These are phyloP conservation scores for Rallus crepitans DNA, from an alignment of 2,797 vertebrate genomes.

Conservation along the genomic window DNA sequence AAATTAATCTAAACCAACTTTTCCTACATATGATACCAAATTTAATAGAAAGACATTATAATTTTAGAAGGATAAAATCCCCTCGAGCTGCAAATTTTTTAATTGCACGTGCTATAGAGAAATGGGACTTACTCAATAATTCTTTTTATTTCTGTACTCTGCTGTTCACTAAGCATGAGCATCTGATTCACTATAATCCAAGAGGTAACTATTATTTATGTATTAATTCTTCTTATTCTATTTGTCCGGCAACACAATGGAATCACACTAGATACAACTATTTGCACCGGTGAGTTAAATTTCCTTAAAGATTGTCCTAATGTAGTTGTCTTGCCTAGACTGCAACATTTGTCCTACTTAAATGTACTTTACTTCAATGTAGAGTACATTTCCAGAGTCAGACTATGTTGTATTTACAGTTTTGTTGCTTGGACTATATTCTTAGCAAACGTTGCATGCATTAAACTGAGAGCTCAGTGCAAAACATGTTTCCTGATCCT, in stretches of 20 bases:
- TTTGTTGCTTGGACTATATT: slow-evolving; percentile 67
- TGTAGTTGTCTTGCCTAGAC: slow-evolving; percentile 75
- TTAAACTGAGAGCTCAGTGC: slow-evolving; percentile 44
- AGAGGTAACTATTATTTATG: slow-evolving; percentile 78
- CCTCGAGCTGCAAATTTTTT: slow-evolving; percentile 44
- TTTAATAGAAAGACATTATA: neutral
- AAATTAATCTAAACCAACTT: slow-evolving; percentile 29
- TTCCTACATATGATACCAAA: neutral
- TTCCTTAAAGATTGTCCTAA: slow-evolving; percentile 84
- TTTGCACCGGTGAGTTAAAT: slow-evolving; percentile 99
- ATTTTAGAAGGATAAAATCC: slow-evolving; percentile 44
- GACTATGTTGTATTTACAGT: slow-evolving; percentile 42
- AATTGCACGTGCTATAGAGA: slow-evolving; percentile 60
- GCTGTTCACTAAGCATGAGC: slow-evolving; percentile 75
- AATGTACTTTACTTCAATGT: slow-evolving; percentile 64
- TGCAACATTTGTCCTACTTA: slow-evolving; percentile 48
- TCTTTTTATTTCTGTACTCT: slow-evolving; percentile 59
- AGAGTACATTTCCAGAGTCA: slow-evolving; percentile 49
- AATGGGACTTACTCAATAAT: neutral
- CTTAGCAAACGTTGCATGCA: slow-evolving; percentile 78
- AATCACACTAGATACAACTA: slow-evolving; percentile 99
- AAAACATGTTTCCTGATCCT: slow-evolving; percentile 48
- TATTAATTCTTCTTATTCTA: slow-evolving; percentile 90
- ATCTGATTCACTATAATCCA: slow-evolving; percentile 73
- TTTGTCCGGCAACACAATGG: slow-evolving; percentile 95